Percentiles rank a stretch among this genome's conserved stretches.
Evolutionary conservation across 2,888 invertebrate genomes (phyloP).

Genomic region (Griposia aprilina): DNA sequence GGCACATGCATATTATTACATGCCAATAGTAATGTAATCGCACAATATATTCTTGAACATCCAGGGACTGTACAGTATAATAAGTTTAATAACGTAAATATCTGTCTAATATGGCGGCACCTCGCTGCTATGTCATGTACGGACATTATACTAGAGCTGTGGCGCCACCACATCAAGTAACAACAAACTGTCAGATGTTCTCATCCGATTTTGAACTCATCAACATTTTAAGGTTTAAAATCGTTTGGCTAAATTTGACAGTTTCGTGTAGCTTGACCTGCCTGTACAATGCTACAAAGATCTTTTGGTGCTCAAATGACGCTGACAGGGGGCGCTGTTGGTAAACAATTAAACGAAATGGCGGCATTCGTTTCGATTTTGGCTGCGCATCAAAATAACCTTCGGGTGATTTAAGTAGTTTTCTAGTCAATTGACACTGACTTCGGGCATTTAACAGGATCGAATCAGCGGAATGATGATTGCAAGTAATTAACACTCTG

Average conservation of each 20-base stretch:
- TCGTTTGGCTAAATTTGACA: no score
- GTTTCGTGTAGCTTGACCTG: no score
- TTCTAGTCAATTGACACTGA: not conserved
- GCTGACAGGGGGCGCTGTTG: no score
- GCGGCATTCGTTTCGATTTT: no score
- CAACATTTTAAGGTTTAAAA: no score
- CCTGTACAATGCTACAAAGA: not conserved
- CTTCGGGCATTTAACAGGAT: not conserved
- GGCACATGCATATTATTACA: conserved; percentile 15
- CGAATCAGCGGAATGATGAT: not conserved
- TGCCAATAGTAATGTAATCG: conserved; percentile 36
- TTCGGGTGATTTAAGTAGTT: not conserved
- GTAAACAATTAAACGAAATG: no score
- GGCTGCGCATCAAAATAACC: not conserved
- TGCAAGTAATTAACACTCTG: not conserved
- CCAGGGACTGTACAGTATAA: not conserved
- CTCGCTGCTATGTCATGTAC: conserved; percentile 12
- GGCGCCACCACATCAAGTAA: no score
- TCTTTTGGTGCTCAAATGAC: no score
- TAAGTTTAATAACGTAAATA: conserved; percentile 35
- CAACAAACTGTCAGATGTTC: no score
- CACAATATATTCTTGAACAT: conserved; percentile 30
- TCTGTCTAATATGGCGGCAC: conserved; percentile 28
- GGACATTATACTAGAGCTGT: conserved; percentile 24
- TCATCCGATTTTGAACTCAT: no score